phyloP scores from a whole-genome alignment of 2,888 invertebrate species.

The Anthophora plumipes region DNA sequence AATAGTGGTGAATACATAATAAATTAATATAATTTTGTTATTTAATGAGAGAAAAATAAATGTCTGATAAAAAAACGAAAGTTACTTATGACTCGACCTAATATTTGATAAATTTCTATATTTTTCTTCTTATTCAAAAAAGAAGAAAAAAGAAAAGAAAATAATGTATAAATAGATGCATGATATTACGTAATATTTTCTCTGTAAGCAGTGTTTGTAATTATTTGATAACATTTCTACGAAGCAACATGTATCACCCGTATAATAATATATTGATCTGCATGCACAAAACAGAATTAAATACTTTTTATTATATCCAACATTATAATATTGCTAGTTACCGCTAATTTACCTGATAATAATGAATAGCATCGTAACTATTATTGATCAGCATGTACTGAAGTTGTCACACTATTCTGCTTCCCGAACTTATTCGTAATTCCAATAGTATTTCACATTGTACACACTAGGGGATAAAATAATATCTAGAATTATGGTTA shows the following conservation, averaged over 20 bases:
- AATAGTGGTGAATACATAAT: too few species aligned
- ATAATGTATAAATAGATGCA: not conserved
- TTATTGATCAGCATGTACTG: not conserved
- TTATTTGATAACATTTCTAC: not conserved
- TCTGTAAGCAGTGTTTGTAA: not conserved
- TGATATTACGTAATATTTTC: not conserved
- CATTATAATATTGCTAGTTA: too few species aligned
- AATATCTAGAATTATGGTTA: not conserved
- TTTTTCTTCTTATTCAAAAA: not conserved
- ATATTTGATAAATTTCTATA: not conserved
- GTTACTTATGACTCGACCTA: too few species aligned
- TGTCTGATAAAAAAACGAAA: too few species aligned
- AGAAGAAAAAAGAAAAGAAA: not conserved
- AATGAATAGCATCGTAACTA: not conserved
- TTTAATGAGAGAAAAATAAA: too few species aligned
- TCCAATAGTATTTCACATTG: not conserved
- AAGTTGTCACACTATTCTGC: not conserved
- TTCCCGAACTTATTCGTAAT: not conserved
- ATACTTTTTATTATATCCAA: not conserved
- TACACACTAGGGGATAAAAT: not conserved
- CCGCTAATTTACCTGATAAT: too few species aligned
- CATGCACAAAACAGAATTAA: not conserved
- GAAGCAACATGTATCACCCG: not conserved
- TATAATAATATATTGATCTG: not conserved
- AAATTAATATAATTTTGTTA: too few species aligned